Evolutionary conservation across 2,888 invertebrate genomes (phyloP).

Genomic region (Acronicta aceris): DNA sequence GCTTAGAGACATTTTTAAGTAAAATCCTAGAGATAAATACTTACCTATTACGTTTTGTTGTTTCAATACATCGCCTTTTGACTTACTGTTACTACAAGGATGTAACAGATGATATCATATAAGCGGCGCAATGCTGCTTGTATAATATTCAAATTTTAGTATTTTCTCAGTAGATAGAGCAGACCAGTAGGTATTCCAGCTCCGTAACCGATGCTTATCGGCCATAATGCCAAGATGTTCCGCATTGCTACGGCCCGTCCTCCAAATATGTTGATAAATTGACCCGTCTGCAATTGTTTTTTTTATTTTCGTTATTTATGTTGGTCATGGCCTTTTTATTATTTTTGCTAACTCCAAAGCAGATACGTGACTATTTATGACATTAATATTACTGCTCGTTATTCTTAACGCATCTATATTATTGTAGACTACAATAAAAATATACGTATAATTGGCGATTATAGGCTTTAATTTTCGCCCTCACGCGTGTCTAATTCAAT

Average conservation of each 20-base stretch:
- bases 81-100: constrained; percentile 6
- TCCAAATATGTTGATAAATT: constrained; percentile 57
- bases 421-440: constrained; percentile 5
- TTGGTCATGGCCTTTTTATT: constrained; percentile 55
- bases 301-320: constrained; percentile 43
- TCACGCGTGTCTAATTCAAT: constrained; percentile 44
- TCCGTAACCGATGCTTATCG: constrained; percentile 52
- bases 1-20: not conserved
- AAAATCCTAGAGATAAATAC: not conserved
- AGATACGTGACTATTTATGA: constrained; percentile 23
- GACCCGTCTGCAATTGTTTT: constrained; percentile 51
- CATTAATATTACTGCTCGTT: constrained; percentile 24
- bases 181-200: constrained; percentile 36
- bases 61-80: constrained; percentile 7
- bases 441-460: constrained; percentile 11
- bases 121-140: not conserved
- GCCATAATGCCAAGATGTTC: constrained; percentile 55
- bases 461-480: constrained; percentile 15
- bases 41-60: not conserved
- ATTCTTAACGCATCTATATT: constrained; percentile 22
- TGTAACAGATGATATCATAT: not conserved
- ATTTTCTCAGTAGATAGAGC: constrained; percentile 23
- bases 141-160: constrained; percentile 16
- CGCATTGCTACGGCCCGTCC: constrained; percentile 55
- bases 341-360: constrained; percentile 30